A percentile compares a stretch with the other conserved stretches of the same genome.
Evolutionary conservation across 2,797 vertebrate genomes (phyloP).

Genomic region (Eutrigla gurnardus): DNA sequence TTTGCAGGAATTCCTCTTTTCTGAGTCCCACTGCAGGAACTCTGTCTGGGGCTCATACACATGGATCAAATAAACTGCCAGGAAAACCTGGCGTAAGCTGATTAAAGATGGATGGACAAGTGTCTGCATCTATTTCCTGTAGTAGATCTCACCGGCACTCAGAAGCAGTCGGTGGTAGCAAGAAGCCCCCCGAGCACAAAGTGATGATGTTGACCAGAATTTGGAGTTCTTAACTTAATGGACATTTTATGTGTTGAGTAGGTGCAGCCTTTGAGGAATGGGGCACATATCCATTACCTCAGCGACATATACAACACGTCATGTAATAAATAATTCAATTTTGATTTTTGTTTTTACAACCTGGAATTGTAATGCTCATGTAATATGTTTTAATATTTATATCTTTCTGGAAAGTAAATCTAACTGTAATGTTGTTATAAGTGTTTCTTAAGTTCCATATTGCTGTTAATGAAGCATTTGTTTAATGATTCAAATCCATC

Average conservation of each 20-base stretch:
- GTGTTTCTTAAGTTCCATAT: not conserved
- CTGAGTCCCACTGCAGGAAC: conserved; percentile 29
- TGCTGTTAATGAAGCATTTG: not conserved
- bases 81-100: conserved; percentile 30
- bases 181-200: conserved; percentile 2
- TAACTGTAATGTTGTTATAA: not conserved
- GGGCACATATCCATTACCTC: not conserved
- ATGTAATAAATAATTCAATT: too few species aligned
- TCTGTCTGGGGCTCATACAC: conserved; percentile 17
- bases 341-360: too few species aligned
- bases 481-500: not conserved
- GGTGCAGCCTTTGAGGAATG: not conserved
- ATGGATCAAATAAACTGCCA: conserved; percentile 36
- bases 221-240: conserved; percentile 45
- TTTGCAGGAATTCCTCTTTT: conserved; percentile 46
- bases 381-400: not conserved
- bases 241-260: conserved; percentile 29
- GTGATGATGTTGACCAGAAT: conserved; percentile 9
- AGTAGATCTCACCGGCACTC: conserved; percentile 27
- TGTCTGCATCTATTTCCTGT: conserved; percentile 47
- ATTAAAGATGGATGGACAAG: conserved; percentile 51
- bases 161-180: conserved; percentile 29
- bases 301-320: too few species aligned
- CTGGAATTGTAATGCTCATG: not conserved
- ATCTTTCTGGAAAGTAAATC: not conserved